Evolutionary conservation across 2,888 invertebrate species (phyloP), one percentile per base, ranked within the genome.

Genomic region (Drosophila picticornis): DNA sequence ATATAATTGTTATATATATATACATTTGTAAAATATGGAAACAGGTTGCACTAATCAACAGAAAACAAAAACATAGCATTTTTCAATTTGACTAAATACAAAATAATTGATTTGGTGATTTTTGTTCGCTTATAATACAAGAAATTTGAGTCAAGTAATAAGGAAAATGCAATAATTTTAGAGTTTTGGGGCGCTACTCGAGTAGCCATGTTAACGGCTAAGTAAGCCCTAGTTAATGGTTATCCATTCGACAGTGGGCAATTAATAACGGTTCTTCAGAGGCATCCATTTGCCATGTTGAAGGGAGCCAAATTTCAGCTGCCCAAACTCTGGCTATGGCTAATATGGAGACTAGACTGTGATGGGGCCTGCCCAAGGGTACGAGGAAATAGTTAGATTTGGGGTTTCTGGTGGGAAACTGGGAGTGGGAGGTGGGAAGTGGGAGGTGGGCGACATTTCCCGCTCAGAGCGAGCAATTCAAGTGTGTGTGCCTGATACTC

Each of bases 391-490:
- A 19, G 31, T 25, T 25, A 9, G 61, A 51, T n/a, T 51, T 53
- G 31, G 65, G 46, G 36, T 6, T 61, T 55, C 27, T 11, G 7
- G 19, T 25, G 27, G 10, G 16, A 16, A 55, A 61, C 16, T 31
- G 38, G 1, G 25, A 29, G 25, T 32, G 11, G 11, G 1, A 11
- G 32, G 16, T 11, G 50, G 59, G 31, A 16, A 3, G 16, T 19
- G 31, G 10, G 27, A 46, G 66, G 66, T 38, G 31, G 22, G 46
- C 50, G 38, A 68, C 53, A 64, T 66, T 76, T 70, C 58, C 73
- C 80, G 69, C 73, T 58, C 66, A 67, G 50, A 59, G 74, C 74
- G 46, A 84, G 62, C 74, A 79, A 84, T 83, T 85, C 81, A 81
- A 85, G 86, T 82, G 71, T 75, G 62, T 72, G 66, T 70, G 66